Conservation (phyloP, 2,888 invertebrate species). For the Archips crataeganus region DNA sequence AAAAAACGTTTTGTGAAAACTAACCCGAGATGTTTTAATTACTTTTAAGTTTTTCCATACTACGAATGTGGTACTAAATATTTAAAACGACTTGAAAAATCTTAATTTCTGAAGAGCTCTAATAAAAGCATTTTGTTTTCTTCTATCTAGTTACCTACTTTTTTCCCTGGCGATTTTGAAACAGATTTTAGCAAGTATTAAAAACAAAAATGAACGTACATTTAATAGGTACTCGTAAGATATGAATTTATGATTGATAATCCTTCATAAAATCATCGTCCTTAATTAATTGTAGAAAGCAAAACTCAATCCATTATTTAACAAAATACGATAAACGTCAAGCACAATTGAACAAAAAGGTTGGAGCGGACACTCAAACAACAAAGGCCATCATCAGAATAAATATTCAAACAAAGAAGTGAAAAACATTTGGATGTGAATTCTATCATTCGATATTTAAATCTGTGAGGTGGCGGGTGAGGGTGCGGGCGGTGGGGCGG, state of each 20-base stretch:
- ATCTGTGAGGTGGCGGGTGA: constrained; percentile 59
- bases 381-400: constrained; percentile 66
- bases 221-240: background rate
- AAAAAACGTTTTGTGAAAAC: too few species aligned
- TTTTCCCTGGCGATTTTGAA: too few species aligned
- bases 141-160: too few species aligned
- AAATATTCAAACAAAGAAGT: constrained; percentile 76
- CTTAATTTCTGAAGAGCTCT: too few species aligned
- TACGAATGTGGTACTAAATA: too few species aligned
- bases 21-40: too few species aligned
- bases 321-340: constrained; percentile 27
- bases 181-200: too few species aligned
- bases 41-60: too few species aligned
- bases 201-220: too few species aligned
- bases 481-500: constrained; percentile 51
- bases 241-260: background rate
- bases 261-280: background rate
- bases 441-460: constrained; percentile 85
- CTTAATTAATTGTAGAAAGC: background rate
- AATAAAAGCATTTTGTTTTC: too few species aligned
- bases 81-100: too few species aligned
- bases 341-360: constrained; percentile 44
- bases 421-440: constrained; percentile 79
- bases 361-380: constrained; percentile 48
- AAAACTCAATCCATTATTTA: constrained; percentile 20